Percentiles rank a stretch among this genome's conserved stretches.
Evolutionary conservation across 2,113 vertebrate species (phyloP).

Genomic region (Bubo scandiacus): DNA sequence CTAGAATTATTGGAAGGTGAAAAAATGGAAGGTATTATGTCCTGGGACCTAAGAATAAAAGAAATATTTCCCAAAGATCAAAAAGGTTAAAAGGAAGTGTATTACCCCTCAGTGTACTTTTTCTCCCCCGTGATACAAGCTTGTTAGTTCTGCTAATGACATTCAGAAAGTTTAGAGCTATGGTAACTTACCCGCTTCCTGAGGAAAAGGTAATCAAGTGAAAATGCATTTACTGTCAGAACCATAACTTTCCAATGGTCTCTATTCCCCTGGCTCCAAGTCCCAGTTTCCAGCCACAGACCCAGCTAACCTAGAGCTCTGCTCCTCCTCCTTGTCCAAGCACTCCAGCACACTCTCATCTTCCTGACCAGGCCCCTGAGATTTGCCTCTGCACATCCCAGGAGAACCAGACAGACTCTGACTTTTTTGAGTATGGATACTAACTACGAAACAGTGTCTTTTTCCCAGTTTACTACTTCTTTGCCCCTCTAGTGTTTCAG

Average conservation of each 20-base stretch:
- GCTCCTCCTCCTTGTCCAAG: accelerated
- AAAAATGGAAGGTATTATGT: not conserved
- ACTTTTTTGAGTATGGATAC: not conserved
- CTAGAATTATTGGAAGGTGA: not conserved
- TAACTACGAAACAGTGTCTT: not conserved
- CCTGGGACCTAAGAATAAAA: not conserved
- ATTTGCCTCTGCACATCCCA: not conserved
- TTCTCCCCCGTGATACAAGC: not conserved
- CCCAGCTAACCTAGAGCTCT: not conserved
- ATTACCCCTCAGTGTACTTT: not conserved
- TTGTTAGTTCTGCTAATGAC: not conserved
- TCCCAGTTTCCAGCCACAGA: not conserved
- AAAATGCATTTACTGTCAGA: not conserved
- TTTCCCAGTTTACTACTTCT: not conserved
- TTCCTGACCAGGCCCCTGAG: not conserved
- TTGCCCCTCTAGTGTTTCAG: not conserved
- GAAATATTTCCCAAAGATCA: not conserved
- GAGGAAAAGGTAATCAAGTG: not conserved
- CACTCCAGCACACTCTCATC: not conserved
- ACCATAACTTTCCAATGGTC: not conserved
- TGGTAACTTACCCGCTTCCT: not conserved
- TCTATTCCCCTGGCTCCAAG: not conserved
- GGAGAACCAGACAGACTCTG: not conserved
- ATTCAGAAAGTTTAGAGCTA: not conserved
- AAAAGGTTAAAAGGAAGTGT: not conserved